A percentile compares a stretch with the other conserved stretches of the same genome.
Conservation (phyloP, 2,888 invertebrate genomes). For the Drosophila lutescens region DNA sequence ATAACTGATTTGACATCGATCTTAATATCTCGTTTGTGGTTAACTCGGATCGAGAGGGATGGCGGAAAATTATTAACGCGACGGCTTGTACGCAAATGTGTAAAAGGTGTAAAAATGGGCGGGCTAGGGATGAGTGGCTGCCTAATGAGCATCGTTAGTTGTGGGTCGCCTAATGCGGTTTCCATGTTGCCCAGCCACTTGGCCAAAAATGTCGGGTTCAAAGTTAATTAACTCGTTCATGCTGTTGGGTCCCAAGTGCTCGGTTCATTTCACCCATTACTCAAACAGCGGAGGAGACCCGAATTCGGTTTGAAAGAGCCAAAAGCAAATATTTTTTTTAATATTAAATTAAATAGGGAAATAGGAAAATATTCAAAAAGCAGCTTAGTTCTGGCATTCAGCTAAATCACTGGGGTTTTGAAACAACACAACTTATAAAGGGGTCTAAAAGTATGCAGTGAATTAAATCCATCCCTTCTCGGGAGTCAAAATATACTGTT, state of each 20-base stretch:
- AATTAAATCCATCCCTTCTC: too few relatives aligned
- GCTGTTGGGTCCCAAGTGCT: conserved; percentile 7
- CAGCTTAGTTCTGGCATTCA: too few relatives aligned
- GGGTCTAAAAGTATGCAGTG: too few relatives aligned
- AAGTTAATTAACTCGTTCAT: conserved; percentile 65
- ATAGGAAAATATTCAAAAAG: too few relatives aligned
- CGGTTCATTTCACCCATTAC: conserved; percentile 31
- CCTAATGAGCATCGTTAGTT: conserved; percentile 60
- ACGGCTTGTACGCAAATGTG: neutral
- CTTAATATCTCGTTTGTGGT: neutral
- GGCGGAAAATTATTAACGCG: conserved; percentile 1
- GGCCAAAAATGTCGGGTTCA: conserved; percentile 74
- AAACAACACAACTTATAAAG: too few relatives aligned
- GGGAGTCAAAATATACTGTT: neutral
- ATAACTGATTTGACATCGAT: too few relatives aligned
- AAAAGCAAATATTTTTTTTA: too few relatives aligned
- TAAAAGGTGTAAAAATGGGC: neutral
- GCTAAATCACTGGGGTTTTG: too few relatives aligned
- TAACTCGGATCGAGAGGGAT: neutral
- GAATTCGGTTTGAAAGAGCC: neutral
- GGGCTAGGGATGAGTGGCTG: neutral
- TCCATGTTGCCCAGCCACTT: conserved; percentile 54
- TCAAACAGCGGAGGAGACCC: neutral
- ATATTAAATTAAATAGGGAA: too few relatives aligned
- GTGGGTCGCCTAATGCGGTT: conserved; percentile 60